Percentiles rank a stretch among this genome's conserved stretches.
phyloP scores from a whole-genome alignment of 2,797 vertebrate genomes.

The Pseudopleuronectes americanus region DNA sequence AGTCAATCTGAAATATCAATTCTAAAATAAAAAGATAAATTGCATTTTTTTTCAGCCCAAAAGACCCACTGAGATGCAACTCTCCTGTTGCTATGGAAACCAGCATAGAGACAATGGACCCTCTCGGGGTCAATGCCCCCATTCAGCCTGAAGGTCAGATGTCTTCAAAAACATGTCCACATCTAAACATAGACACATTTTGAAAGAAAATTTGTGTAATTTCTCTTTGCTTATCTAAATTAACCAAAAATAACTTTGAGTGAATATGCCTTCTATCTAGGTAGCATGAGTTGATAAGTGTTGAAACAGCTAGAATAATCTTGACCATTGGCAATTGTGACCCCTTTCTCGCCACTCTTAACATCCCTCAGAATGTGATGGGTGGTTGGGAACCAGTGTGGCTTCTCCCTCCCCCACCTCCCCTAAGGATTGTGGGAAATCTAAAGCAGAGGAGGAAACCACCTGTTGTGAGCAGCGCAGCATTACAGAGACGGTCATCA shows the following conservation, averaged over 20 bases:
- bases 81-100: constrained; percentile 99
- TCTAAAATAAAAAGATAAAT: not conserved
- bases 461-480: constrained; percentile 84
- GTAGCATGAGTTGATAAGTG: not conserved
- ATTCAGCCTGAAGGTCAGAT: constrained; percentile 88
- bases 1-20: not conserved
- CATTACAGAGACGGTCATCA: constrained; percentile 98
- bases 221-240: not conserved
- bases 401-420: constrained; percentile 59
- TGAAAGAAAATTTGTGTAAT: not conserved
- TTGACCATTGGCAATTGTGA: too few species aligned
- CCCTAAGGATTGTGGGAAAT: constrained; percentile 84
- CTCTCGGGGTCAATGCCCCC: constrained; percentile 86
- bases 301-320: too few species aligned
- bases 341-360: not conserved
- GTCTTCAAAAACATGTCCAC: not conserved
- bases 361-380: constrained; percentile 69
- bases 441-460: constrained; percentile 85
- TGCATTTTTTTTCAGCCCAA: constrained; percentile 83
- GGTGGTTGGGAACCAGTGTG: constrained; percentile 69
- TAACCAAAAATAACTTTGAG: not conserved
- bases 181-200: not conserved
- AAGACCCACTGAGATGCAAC: constrained; percentile 93
- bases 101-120: constrained; percentile 88
- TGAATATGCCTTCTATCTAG: not conserved